Evolutionary conservation across 1,140 invertebrate species (phyloP).

Genomic region (Pinna nobilis): DNA sequence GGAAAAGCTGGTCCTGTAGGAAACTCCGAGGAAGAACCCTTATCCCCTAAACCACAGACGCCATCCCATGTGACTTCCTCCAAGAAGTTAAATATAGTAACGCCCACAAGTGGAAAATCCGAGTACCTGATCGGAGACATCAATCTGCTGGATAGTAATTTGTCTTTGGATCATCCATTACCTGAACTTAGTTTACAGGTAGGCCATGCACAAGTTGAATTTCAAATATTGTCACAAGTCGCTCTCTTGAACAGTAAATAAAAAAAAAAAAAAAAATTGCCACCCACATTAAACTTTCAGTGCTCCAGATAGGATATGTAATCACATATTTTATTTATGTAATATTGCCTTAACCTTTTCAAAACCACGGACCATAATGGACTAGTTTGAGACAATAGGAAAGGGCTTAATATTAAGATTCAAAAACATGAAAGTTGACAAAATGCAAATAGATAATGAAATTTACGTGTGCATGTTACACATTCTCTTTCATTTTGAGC

Average conservation of each 20-base stretch:
- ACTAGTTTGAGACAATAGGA: no score
- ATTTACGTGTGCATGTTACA: no score
- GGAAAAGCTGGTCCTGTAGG: constrained; percentile 62
- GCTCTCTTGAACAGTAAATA: background rate
- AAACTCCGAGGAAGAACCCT: constrained; percentile 28
- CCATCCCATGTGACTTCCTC: background rate
- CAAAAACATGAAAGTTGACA: no score
- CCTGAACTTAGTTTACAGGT: constrained; percentile 57
- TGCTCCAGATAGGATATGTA: no score
- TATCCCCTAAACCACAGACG: constrained; percentile 7
- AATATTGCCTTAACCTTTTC: no score
- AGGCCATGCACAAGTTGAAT: background rate
- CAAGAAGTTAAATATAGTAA: constrained; percentile 20
- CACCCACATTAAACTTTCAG: no score
- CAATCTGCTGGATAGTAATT: constrained; percentile 34
- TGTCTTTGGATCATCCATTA: constrained; percentile 50
- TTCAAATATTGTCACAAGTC: background rate
- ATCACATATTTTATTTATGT: no score
- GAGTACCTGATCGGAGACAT: constrained; percentile 19
- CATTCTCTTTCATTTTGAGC: no score
- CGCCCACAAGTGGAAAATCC: constrained; percentile 21
- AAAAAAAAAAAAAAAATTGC: background rate
- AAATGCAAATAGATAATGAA: no score
- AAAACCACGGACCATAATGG: no score
- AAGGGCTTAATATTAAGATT: no score